These are phyloP conservation scores for Syncerus caffer DNA, from an alignment of 2,797 vertebrate species.

Conservation along the genomic window DNA sequence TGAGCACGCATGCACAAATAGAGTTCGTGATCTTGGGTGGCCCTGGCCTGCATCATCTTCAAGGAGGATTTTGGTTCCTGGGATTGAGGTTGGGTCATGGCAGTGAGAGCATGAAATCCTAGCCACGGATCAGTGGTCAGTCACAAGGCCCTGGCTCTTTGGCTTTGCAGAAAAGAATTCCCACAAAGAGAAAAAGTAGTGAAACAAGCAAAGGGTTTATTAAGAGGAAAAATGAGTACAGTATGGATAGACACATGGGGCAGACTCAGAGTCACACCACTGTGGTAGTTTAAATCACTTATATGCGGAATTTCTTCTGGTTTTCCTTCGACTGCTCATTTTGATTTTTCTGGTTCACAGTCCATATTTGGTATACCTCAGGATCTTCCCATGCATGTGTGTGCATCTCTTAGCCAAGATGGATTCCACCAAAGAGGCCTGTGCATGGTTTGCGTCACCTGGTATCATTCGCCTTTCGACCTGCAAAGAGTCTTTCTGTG, in stretches of 20 bases:
- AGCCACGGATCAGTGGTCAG: not conserved
- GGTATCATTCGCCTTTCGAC: not conserved
- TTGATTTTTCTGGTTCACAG: not conserved
- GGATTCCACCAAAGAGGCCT: not conserved
- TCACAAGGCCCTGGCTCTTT: not conserved
- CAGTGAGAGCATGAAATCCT: not conserved
- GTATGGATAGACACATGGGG: not conserved
- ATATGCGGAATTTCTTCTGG: not conserved
- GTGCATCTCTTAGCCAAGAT: not conserved
- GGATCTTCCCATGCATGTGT: accelerated
- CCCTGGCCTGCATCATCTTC: not conserved
- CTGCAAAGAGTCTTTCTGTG: not conserved
- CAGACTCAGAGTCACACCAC: not conserved
- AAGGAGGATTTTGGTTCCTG: not conserved
- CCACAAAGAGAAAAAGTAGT: not conserved
- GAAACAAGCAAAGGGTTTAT: not conserved
- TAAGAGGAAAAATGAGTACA: not conserved
- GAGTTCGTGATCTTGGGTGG: not conserved
- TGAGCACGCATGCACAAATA: accelerated
- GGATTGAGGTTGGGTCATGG: not conserved
- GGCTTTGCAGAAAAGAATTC: not conserved
- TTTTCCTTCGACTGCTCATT: not conserved
- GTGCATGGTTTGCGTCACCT: not conserved
- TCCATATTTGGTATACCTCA: not conserved
- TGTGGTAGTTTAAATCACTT: not conserved